Base-by-base conservation (phyloP, 2,797 vertebrate species). In the Lacerta agilis region DNA sequence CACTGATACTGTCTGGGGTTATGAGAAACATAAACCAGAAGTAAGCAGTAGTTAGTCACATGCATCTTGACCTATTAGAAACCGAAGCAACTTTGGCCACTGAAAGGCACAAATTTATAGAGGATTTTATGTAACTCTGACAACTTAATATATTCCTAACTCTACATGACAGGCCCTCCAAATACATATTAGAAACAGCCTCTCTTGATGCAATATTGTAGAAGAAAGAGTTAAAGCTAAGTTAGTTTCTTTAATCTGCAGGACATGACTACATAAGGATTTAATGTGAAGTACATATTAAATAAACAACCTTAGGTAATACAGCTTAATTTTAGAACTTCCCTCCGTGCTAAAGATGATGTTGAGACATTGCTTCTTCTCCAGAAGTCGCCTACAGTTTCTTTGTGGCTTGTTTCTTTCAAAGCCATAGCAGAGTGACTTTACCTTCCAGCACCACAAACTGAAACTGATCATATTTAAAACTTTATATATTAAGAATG, bases 211-310 rank as follows among this genome's bases (percentile, higher is more conserved):
- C 5, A 33, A 78, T 78, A 49, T 25, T 27, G 61, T 43, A 67
- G 61, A 43, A 41, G 38, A 84, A 79, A 73, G 36, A 45, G 49
- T 79, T 88, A 79, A 73, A 33, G 33, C 11, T 73, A 88, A 79
- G 18, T 73, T 85, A 49, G 55, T 25, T 41, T 83, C 33, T 77
- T 33, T 41, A 6, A 79, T 61, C 38, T 36, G 20, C 9, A 84
- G 79, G 17, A 71, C 72, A 84, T 84, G 66, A 45, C 82, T 72
- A 58, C 75, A 79, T 84, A 88, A 79, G 45, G 66, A 84, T 79
- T 84, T 84, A 79, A 88, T 79, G 76, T 84, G 49, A 84, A 79
- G 18, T 79, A 78, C 55, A 88, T 79, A 88, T 61, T 71, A 73
- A 87, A 78, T 38, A 15, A 83, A 55, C 64, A 58, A 83, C 64